These are phyloP conservation scores for Ochropacha duplaris DNA, from an alignment of 2,888 invertebrate genomes.

Conservation along the genomic window DNA sequence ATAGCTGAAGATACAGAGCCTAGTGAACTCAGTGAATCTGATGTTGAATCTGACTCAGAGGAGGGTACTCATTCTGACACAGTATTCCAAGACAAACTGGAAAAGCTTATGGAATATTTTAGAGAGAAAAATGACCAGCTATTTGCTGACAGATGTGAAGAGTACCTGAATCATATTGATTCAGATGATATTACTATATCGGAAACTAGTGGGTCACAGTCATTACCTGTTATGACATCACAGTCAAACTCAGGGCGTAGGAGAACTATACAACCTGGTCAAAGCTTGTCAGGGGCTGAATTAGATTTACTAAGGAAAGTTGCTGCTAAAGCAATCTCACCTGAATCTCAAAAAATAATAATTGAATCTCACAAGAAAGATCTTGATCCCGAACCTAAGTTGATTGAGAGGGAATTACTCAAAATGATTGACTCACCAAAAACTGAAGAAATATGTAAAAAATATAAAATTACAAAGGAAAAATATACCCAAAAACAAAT, in stretches of 20 bases:
- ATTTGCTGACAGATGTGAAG: constrained; percentile 84
- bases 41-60: constrained; percentile 84
- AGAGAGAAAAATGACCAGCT: constrained; percentile 87
- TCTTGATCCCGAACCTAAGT: constrained; percentile 80
- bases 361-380: constrained; percentile 82
- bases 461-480: constrained; percentile 79
- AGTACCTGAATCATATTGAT: constrained; percentile 81
- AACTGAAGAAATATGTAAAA: constrained; percentile 75
- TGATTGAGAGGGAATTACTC: constrained; percentile 76
- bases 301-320: constrained; percentile 83
- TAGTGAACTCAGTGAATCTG: constrained; percentile 84
- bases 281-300: constrained; percentile 83
- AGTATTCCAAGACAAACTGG: constrained; percentile 87
- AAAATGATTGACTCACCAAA: constrained; percentile 81
- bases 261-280: constrained; percentile 84
- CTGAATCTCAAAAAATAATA: constrained; percentile 78
- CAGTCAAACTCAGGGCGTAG: constrained; percentile 77
- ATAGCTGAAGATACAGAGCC: constrained; percentile 82
- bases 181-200: constrained; percentile 80
- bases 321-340: constrained; percentile 81
- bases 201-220: constrained; percentile 77
- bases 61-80: constrained; percentile 83
- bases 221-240: constrained; percentile 74
- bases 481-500: constrained; percentile 78
- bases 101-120: constrained; percentile 88